phyloP scores from a whole-genome alignment of 2,888 invertebrate genomes.

The Tridacna crocea region DNA sequence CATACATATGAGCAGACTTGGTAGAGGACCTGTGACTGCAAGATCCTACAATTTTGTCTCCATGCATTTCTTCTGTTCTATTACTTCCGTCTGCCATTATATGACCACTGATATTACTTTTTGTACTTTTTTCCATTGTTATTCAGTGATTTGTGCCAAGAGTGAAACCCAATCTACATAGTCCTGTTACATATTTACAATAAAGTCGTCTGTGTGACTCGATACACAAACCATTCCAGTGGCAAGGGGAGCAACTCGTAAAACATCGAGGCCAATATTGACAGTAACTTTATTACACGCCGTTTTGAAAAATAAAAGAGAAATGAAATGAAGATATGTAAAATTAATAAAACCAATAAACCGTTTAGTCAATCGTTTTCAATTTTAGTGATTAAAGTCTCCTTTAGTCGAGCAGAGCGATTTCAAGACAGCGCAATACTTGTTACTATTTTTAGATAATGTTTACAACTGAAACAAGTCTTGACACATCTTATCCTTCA shows the following conservation, averaged over 20 bases:
- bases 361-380: too few relatives aligned
- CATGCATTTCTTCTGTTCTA: constrained; percentile 44
- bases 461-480: too few relatives aligned
- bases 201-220: not conserved
- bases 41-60: constrained; percentile 53
- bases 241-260: not conserved
- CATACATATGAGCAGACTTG: constrained; percentile 54
- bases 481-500: too few relatives aligned
- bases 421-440: too few relatives aligned
- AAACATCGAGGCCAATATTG: not conserved
- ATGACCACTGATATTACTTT: constrained; percentile 32
- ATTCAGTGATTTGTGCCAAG: constrained; percentile 22
- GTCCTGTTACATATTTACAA: constrained; percentile 26
- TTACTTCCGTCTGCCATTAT: constrained; percentile 30
- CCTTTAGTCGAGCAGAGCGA: too few relatives aligned
- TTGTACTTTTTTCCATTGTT: constrained; percentile 59
- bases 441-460: too few relatives aligned
- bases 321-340: too few relatives aligned
- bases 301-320: too few relatives aligned
- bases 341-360: too few relatives aligned
- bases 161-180: constrained; percentile 43
- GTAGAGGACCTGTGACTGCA: constrained; percentile 55
- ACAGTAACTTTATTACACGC: not conserved
- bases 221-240: not conserved
- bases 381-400: too few relatives aligned